Evolutionary conservation across 2,797 vertebrate species (phyloP), one percentile per base, ranked within the genome.

Genomic region (Microchirus variegatus): DNA sequence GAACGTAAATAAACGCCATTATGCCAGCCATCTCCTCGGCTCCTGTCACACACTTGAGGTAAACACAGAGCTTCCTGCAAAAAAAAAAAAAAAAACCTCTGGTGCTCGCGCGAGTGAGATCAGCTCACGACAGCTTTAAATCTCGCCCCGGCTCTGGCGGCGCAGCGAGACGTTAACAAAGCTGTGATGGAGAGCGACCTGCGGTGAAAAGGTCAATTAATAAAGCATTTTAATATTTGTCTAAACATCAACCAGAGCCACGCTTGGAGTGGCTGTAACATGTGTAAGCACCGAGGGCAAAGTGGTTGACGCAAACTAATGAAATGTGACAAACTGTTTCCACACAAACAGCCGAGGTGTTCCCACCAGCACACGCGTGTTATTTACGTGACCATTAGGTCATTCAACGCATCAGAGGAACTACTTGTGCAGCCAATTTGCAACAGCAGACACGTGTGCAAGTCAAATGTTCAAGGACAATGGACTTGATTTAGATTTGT

Each of bases 1-100:
- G 95, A 95, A 94, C 92, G 93, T 97, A 96, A 98, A 96, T 96
- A 97, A 97, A 96, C 95, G 93, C 95, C 94, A 95, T 96, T 96
- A 95, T 95, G 82, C 81, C 94, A 93, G 94, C 93, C 94, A 93
- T 95, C 93, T 94, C 94, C 91, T 87, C 82, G 91, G 93, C 94
- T 94, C 93, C 93, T 95, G 95, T 95, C 94, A 94, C 95, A 93
- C 93, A 92, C 91, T 93, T 77, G 86, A 92, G 93, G 94, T 97
- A 96, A 96, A 96, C 95, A 96, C 94, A 95, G 92, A 90, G 94
- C 94, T 97, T 96, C 95, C 95, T 96, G 95, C 90, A 80, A 94
- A 45, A n/a, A n/a, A n/a, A n/a, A n/a, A n/a, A n/a, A n/a, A n/a
- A n/a, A 89, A 93, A 65, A 90, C 94, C 91, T 93, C 93, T 94